Base-by-base conservation (phyloP, 1,140 invertebrate genomes). In the Drosophila pallidifrons region DNA sequence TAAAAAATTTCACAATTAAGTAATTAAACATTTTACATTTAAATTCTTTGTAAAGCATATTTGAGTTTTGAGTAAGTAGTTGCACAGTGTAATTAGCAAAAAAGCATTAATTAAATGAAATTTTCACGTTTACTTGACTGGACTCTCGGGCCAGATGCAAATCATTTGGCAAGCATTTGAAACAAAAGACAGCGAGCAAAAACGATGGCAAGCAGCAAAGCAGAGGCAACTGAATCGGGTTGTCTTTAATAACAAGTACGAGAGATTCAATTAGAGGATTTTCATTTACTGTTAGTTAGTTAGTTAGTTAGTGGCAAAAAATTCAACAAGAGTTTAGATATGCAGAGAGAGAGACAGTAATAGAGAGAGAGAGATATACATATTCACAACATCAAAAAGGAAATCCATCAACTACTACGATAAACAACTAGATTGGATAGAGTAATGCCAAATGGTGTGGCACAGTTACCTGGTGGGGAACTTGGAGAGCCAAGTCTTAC, bases 401-500 rank as follows among this genome's bases (percentile, higher is more conserved):
- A 92, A 92, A 92, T 92, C 91, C 87, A 88, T 91, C 78, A 89
- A 89, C 87, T 89, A 89, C 86, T 77, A 89, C 78, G 60, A 66
- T 75, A 69, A 75, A 79, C 47, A 75, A 81, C 49, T 78, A 64
- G 11, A 60, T 77, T 69, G 5, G 25, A 51, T 41, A 35, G 49
- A 64, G 16, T 15, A 47, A 35, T 5, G 58, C 41, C 67, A 43
- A 49, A 43, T 25, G 57, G 10, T 35, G 16, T 11, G 47, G 46
- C 46, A 52, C 57, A 75, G 70, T 92, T 92, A 92, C 91, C 91
- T 92, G 83, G 91, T 92, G 64, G 96, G 96, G 93, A 97, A 98
- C 94, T 98, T 98, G 93, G 97, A 97, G 92, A 99, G 95, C 97
- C 98, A 98, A 88, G 97, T 96, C 92, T 96, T 95, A 94, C 97